These are phyloP conservation scores for Athetis lepigone DNA, from an alignment of 2,888 invertebrate genomes.

Conservation along the genomic window DNA sequence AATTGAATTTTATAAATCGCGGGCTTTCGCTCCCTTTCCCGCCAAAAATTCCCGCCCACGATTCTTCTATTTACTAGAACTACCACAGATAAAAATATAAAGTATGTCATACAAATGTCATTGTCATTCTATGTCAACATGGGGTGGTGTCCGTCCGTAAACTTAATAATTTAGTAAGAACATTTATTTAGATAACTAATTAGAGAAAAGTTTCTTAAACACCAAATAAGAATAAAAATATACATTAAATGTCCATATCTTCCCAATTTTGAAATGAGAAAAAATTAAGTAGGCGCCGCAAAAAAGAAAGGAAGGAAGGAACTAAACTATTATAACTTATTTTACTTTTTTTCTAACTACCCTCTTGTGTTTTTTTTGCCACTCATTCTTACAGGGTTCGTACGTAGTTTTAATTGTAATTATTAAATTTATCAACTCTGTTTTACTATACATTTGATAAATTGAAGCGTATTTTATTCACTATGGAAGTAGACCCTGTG, in stretches of 20 bases:
- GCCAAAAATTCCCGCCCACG: too few relatives aligned
- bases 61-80: constrained; percentile 62
- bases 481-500: constrained; percentile 50
- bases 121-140: constrained; percentile 12
- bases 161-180: too few relatives aligned
- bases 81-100: constrained; percentile 46
- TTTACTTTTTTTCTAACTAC: constrained; percentile 8
- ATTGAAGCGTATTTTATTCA: background rate
- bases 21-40: too few relatives aligned
- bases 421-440: background rate
- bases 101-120: background rate
- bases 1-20: too few relatives aligned
- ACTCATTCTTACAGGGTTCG: background rate
- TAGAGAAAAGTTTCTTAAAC: too few relatives aligned
- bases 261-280: background rate
- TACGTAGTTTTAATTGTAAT: too few relatives aligned
- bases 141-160: background rate
- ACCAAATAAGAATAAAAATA: background rate
- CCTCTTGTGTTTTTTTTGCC: constrained; percentile 2
- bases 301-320: background rate
- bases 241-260: background rate
- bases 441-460: background rate
- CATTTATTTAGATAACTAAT: too few relatives aligned
- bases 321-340: too few relatives aligned
- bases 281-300: background rate